Conservation (phyloP, 2,113 vertebrate species). For the Cynocephalus volans region DNA sequence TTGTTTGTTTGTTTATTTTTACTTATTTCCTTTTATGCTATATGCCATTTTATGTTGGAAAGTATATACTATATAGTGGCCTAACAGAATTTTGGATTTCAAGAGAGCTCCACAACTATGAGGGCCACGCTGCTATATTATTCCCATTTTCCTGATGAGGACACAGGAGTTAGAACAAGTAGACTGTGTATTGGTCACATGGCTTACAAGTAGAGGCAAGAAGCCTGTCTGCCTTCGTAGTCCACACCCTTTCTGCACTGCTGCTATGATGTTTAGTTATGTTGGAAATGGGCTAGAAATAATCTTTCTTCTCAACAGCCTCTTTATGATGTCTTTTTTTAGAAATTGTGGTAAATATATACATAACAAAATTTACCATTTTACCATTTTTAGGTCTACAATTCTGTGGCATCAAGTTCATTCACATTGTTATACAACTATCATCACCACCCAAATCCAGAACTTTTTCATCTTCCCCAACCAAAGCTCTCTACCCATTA, state of each 20-base stretch:
- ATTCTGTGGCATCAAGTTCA: not conserved
- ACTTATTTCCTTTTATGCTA: not conserved
- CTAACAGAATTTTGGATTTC: conserved; percentile 13
- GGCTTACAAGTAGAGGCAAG: not conserved
- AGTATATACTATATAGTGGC: not conserved
- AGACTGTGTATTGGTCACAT: not conserved
- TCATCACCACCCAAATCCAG: not conserved
- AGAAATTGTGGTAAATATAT: not conserved
- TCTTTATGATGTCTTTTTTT: not conserved
- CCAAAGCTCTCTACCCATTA: not conserved
- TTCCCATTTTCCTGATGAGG: not conserved
- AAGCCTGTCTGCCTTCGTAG: not conserved
- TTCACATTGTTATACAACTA: not conserved
- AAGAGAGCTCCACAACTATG: not conserved
- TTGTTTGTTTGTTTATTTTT: not conserved
- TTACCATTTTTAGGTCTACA: not conserved
- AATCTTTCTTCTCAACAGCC: not conserved
- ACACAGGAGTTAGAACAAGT: not conserved
- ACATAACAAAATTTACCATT: not conserved
- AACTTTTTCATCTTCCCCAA: not conserved
- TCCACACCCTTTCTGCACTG: no score
- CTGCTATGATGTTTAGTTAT: not conserved
- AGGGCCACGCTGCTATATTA: not conserved
- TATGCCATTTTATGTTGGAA: not conserved
- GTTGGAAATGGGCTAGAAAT: not conserved